Conservation (phyloP, 30 jellyfish, hydroid and myxozoan species). For the Turritopsis dohrnii region DNA sequence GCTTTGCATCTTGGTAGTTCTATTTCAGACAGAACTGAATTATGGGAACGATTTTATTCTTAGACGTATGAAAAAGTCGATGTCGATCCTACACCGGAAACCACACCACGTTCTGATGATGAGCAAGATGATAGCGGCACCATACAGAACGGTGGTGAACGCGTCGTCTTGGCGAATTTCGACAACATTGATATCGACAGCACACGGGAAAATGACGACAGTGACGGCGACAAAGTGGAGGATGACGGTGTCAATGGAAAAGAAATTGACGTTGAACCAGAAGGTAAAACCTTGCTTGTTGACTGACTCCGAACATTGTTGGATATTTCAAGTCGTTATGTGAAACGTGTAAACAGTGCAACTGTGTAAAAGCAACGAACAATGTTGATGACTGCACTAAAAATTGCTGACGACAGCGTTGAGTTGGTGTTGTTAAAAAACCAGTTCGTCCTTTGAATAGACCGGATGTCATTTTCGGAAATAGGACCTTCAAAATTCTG, state of each 20-base stretch:
- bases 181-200: constrained; percentile 21
- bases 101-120: constrained; percentile 38
- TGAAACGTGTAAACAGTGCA: too few relatives aligned
- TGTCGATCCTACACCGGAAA: constrained; percentile 21
- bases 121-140: constrained; percentile 15
- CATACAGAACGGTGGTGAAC: constrained; percentile 19
- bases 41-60: background rate
- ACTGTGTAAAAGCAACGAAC: background rate
- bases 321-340: too few relatives aligned
- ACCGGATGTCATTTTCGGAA: too few relatives aligned
- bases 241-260: background rate
- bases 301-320: too few relatives aligned
- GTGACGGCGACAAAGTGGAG: constrained; percentile 1
- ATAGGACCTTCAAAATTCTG: too few relatives aligned
- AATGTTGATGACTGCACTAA: background rate
- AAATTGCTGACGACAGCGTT: background rate
- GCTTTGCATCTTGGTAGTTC: too few relatives aligned
- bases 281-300: background rate
- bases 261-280: background rate
- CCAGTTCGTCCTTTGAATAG: background rate
- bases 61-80: constrained; percentile 33
- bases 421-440: background rate
- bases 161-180: constrained; percentile 28
- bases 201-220: constrained; percentile 1
- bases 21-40: too few relatives aligned